Evolutionary conservation across 2,113 vertebrate species (phyloP).

Genomic region (Xiphophorus couchianus): DNA sequence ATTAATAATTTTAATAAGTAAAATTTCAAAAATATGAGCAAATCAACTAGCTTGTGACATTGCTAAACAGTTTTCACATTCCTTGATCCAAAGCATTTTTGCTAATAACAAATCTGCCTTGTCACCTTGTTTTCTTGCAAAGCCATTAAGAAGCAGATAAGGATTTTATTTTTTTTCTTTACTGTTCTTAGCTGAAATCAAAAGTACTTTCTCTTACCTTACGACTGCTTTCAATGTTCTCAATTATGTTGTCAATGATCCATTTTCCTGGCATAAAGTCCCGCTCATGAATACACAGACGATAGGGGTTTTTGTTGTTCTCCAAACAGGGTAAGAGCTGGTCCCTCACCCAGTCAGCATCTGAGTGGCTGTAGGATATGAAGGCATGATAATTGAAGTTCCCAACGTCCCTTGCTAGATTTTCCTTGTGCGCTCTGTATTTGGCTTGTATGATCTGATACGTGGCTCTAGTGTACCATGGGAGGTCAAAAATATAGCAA

Average conservation of each 20-base stretch:
- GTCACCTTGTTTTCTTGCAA: not conserved
- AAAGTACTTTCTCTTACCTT: slow-evolving; percentile 70
- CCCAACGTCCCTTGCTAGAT: not conserved
- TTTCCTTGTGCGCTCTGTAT: slow-evolving; percentile 76
- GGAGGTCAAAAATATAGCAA: slow-evolving; percentile 82
- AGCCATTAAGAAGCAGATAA: not conserved
- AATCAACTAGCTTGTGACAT: too few species aligned
- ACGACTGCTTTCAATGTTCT: slow-evolving; percentile 85
- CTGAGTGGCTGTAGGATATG: slow-evolving; percentile 85
- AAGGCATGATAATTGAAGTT: slow-evolving; percentile 84
- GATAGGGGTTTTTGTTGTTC: slow-evolving; percentile 76
- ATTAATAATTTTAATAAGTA: too few species aligned
- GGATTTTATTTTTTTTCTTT: not conserved
- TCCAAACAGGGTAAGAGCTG: slow-evolving; percentile 82
- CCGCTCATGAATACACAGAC: slow-evolving; percentile 86
- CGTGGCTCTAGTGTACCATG: slow-evolving; percentile 84
- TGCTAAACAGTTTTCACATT: too few species aligned
- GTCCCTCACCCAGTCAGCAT: slow-evolving; percentile 84
- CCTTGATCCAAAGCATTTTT: not conserved
- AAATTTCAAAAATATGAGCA: too few species aligned
- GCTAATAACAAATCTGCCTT: not conserved
- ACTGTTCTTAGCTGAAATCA: too few species aligned
- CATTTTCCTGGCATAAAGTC: slow-evolving; percentile 88
- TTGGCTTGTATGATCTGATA: slow-evolving; percentile 81
- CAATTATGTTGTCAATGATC: slow-evolving; percentile 91